Evolutionary conservation across 1,140 invertebrate genomes (phyloP).

Genomic region (Plodia interpunctella): DNA sequence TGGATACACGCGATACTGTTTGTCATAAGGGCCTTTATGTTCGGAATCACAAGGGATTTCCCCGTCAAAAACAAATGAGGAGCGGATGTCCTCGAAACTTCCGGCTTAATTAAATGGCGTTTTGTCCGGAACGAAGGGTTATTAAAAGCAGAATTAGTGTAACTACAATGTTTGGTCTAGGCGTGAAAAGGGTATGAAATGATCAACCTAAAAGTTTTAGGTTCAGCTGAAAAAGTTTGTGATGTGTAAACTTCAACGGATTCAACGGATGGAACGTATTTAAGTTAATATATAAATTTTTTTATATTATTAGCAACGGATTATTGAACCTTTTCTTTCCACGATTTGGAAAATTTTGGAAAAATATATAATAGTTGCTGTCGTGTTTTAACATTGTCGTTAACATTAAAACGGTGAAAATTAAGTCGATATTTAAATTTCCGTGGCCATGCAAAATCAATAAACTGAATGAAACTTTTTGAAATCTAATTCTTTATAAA

Average conservation of each 20-base stretch:
- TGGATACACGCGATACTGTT: constrained; percentile 42
- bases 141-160: constrained; percentile 23
- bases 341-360: too few species aligned
- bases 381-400: too few species aligned
- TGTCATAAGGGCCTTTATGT: constrained; percentile 27
- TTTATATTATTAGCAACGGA: too few species aligned
- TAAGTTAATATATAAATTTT: background rate
- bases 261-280: background rate
- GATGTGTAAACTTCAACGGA: background rate
- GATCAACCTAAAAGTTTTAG: background rate
- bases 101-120: constrained; percentile 57
- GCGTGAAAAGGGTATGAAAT: background rate
- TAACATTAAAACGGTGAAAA: too few species aligned
- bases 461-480: too few species aligned
- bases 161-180: constrained; percentile 16
- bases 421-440: too few species aligned
- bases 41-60: constrained; percentile 40
- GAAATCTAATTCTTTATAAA: too few species aligned
- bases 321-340: too few species aligned
- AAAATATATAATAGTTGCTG: too few species aligned
- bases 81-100: constrained; percentile 42
- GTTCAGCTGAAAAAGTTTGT: background rate
- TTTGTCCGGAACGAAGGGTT: constrained; percentile 28
- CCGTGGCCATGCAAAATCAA: too few species aligned
- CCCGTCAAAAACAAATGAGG: constrained; percentile 38